phyloP scores from a whole-genome alignment of 2,797 vertebrate species.

The Rhodeus uyekii region DNA sequence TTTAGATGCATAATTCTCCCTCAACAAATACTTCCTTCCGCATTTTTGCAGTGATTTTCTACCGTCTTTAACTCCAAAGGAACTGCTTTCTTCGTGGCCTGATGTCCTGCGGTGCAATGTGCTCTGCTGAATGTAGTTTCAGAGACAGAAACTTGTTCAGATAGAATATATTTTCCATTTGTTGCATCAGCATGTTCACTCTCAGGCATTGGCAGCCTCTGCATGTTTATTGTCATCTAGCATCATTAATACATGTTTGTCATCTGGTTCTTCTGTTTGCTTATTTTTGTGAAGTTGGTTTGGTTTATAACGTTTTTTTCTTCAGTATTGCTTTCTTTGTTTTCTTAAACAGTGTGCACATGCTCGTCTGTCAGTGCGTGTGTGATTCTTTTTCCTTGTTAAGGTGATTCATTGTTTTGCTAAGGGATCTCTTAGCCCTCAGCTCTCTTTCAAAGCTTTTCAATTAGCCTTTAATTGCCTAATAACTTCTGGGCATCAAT shows the following conservation, averaged over 20 bases:
- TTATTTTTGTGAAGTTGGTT: not conserved
- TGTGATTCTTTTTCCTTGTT: constrained; percentile 3
- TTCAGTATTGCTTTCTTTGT: not conserved
- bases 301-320: not conserved
- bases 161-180: not conserved
- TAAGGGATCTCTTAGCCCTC: constrained; percentile 62
- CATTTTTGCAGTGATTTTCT: constrained; percentile 1
- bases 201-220: constrained; percentile 6
- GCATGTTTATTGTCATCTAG: constrained; percentile 16
- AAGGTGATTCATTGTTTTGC: constrained; percentile 11
- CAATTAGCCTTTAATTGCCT: constrained; percentile 80
- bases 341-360: not conserved
- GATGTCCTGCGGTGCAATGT: not conserved
- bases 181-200: constrained; percentile 13
- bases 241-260: constrained; percentile 8
- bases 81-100: not conserved
- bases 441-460: constrained; percentile 71
- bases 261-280: not conserved
- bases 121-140: not conserved
- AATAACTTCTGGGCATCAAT: constrained; percentile 74
- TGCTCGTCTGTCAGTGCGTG: not conserved
- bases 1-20: not conserved
- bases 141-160: not conserved
- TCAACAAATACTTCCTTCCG: not conserved
- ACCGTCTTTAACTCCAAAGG: constrained; percentile 8